phyloP scores from a whole-genome alignment of 2,888 invertebrate genomes.

The Lymantria dispar region DNA sequence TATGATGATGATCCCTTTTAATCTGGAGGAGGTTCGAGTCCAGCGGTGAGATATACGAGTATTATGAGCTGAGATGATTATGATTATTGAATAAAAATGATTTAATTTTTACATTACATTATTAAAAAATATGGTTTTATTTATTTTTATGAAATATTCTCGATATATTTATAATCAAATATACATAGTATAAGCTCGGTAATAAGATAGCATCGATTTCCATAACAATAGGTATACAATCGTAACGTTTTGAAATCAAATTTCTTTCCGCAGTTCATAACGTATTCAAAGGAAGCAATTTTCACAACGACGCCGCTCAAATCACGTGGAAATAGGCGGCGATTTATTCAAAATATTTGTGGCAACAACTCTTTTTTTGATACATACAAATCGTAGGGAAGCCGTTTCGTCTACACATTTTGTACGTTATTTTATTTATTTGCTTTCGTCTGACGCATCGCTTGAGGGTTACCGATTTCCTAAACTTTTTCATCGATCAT shows the following conservation, averaged over 20 bases:
- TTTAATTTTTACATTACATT: too few species aligned
- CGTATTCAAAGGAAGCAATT: constrained; percentile 58
- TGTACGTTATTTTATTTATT: constrained; percentile 37
- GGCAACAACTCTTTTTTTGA: constrained; percentile 38
- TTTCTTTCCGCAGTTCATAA: constrained; percentile 37
- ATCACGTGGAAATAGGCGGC: constrained; percentile 53
- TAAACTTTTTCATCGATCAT: constrained; percentile 49
- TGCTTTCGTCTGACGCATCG: constrained; percentile 39
- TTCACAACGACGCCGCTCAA: constrained; percentile 39
- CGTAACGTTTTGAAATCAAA: constrained; percentile 32
- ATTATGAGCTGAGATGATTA: too few species aligned
- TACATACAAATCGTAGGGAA: constrained; percentile 10
- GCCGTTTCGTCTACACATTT: constrained; percentile 3
- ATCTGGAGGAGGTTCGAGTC: too few species aligned
- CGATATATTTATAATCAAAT: too few species aligned
- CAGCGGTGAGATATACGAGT: too few species aligned
- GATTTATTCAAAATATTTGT: constrained; percentile 63
- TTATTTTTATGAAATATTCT: too few species aligned
- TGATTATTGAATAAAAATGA: too few species aligned
- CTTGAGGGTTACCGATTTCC: constrained; percentile 37
- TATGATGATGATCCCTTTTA: too few species aligned
- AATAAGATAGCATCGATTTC: constrained; percentile 37
- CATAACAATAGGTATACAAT: constrained; percentile 50
- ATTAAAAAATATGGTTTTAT: too few species aligned
- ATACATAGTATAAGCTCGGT: background rate